A percentile compares a stretch with the other conserved stretches of the same genome.
phyloP scores from a whole-genome alignment of 1,140 invertebrate species.

The Sinella curviseta region DNA sequence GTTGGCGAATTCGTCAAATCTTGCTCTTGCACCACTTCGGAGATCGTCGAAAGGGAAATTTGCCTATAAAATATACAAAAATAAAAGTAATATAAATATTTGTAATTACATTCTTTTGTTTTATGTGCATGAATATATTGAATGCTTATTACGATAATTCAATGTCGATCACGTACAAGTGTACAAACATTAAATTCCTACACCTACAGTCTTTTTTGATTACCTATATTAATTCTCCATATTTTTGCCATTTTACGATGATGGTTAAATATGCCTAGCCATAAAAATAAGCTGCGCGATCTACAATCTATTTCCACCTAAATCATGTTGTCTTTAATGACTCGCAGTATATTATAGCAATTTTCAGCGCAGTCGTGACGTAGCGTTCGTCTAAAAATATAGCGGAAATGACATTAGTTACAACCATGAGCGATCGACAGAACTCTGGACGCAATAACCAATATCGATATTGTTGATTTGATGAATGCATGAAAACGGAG shows the following conservation, averaged over 20 bases:
- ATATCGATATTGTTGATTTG: too few species aligned
- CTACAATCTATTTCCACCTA: too few species aligned
- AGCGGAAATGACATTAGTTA: neutral
- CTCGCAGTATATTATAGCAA: too few species aligned
- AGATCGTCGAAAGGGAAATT: conserved; percentile 21
- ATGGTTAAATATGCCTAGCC: too few species aligned
- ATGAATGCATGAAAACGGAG: too few species aligned
- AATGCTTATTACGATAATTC: neutral
- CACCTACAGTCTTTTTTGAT: neutral
- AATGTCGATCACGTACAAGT: neutral
- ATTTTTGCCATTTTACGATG: too few species aligned
- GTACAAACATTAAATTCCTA: neutral
- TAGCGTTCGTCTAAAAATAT: too few species aligned
- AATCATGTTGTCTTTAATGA: too few species aligned
- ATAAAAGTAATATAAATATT: neutral
- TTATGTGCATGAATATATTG: neutral
- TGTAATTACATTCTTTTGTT: neutral
- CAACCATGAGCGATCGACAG: neutral
- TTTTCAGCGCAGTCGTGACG: too few species aligned
- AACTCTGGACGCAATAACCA: too few species aligned
- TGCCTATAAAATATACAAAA: conserved; percentile 7
- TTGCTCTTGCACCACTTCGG: conserved; percentile 16
- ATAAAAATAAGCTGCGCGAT: too few species aligned
- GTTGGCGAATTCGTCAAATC: conserved; percentile 28
- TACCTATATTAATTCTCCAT: too few species aligned